These are phyloP conservation scores for Stegana nigrithorax DNA, from an alignment of 2,888 invertebrate genomes.

Conservation along the genomic window DNA sequence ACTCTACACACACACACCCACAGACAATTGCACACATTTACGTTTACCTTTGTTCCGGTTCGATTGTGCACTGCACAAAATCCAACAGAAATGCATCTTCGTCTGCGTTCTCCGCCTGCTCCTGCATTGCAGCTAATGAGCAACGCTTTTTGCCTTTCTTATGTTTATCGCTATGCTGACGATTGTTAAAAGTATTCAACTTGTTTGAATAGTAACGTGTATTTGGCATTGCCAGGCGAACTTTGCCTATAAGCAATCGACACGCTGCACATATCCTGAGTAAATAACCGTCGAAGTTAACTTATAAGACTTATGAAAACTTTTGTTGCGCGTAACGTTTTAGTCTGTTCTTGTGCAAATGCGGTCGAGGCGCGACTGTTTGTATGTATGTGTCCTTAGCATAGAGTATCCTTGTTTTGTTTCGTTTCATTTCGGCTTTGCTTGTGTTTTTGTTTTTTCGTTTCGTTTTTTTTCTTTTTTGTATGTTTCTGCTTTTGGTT, in stretches of 20 bases:
- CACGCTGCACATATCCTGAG: too few species aligned
- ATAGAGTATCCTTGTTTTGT: slow-evolving; percentile 38
- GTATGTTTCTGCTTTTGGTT: not conserved
- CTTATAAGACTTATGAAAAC: slow-evolving; percentile 41
- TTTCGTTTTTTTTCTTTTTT: not conserved
- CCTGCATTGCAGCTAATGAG: too few species aligned
- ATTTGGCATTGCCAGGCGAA: slow-evolving; percentile 24
- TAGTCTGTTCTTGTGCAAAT: not conserved
- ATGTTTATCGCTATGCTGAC: slow-evolving; percentile 18
- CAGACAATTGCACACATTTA: not conserved
- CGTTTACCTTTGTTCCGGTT: slow-evolving; percentile 57
- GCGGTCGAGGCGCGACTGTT: slow-evolving; percentile 13
- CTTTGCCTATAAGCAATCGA: too few species aligned
- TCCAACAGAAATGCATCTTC: slow-evolving; percentile 54
- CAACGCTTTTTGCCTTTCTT: slow-evolving; percentile 31
- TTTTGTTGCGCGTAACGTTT: slow-evolving; percentile 37
- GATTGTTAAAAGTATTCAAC: slow-evolving; percentile 23
- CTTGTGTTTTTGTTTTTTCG: not conserved
- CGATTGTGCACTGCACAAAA: slow-evolving; percentile 58
- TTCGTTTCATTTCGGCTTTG: slow-evolving; percentile 32
- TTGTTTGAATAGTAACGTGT: slow-evolving; percentile 14
- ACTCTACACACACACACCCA: too few species aligned
- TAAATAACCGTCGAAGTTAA: too few species aligned
- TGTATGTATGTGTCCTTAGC: slow-evolving; percentile 41
- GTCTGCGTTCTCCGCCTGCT: slow-evolving; percentile 21